Evolutionary conservation across 2,797 vertebrate species (phyloP).

Genomic region (Eulemur rubriventer): DNA sequence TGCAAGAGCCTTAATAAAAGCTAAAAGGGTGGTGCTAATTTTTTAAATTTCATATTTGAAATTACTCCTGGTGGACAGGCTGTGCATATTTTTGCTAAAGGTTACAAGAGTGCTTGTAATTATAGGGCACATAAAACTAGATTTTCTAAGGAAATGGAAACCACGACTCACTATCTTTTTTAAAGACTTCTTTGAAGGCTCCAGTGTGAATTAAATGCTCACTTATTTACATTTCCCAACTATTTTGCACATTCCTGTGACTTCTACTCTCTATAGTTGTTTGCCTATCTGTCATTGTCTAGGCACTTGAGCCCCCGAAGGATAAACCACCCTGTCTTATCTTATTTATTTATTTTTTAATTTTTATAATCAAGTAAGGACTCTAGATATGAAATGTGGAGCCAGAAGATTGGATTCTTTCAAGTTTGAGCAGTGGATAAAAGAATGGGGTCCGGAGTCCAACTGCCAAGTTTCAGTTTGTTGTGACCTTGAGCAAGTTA

Average conservation of each 20-base stretch:
- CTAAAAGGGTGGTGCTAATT: not conserved
- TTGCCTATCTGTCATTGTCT: not conserved
- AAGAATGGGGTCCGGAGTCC: not conserved
- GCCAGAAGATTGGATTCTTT: not conserved
- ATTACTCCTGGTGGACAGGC: not conserved
- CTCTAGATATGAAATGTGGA: not conserved
- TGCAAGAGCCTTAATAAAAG: not conserved
- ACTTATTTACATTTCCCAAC: constrained; percentile 44
- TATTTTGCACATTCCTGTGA: constrained; percentile 32
- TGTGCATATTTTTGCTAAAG: not conserved
- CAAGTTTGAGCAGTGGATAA: not conserved
- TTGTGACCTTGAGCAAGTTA: not conserved
- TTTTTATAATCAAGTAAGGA: not conserved
- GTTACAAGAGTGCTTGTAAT: not conserved
- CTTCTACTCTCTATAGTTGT: not conserved
- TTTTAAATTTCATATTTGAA: constrained; percentile 25
- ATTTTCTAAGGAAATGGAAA: constrained; percentile 44
- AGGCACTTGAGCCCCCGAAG: not conserved
- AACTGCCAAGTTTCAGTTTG: not conserved
- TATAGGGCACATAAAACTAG: not conserved
- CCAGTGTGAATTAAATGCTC: not conserved
- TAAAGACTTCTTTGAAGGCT: not conserved
- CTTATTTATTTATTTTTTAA: constrained; percentile 17
- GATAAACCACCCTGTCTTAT: not conserved
- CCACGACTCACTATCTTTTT: not conserved